A percentile compares a stretch with the other conserved stretches of the same genome.
These are phyloP conservation scores for Pelvicachromis taeniatus DNA, from an alignment of 2,113 vertebrate species.

Conservation along the genomic window DNA sequence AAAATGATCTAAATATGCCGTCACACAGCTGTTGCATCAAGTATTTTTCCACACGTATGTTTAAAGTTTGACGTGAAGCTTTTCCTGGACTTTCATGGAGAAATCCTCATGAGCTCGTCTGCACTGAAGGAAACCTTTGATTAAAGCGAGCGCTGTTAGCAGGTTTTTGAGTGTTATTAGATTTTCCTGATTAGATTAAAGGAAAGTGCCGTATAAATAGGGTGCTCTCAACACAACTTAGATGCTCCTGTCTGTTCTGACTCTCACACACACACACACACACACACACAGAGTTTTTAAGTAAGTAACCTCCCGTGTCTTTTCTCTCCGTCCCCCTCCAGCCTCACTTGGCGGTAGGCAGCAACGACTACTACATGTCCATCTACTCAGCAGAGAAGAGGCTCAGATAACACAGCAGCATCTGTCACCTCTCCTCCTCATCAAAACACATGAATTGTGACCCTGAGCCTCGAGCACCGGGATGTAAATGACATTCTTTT, in stretches of 20 bases:
- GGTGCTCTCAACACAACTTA: background rate
- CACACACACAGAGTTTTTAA: background rate
- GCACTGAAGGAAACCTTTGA: background rate
- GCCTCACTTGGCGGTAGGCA: conserved; percentile 96
- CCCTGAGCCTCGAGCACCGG: conserved; percentile 18
- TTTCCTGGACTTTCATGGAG: background rate
- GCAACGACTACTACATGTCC: conserved; percentile 99
- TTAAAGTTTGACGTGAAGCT: background rate
- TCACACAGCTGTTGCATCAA: background rate
- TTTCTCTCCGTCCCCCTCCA: conserved; percentile 44
- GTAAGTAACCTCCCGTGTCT: background rate
- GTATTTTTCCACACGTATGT: too few species aligned
- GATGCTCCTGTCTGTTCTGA: background rate
- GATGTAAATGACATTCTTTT: conserved; percentile 67
- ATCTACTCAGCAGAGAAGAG: conserved; percentile 98
- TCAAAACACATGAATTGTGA: conserved; percentile 32
- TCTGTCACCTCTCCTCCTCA: background rate
- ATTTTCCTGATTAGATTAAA: background rate
- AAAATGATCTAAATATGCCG: too few species aligned
- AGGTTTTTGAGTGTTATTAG: background rate
- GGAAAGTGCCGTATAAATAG: background rate
- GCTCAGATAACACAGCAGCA: conserved; percentile 83
- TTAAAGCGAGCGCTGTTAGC: background rate
- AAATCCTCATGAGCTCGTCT: background rate
- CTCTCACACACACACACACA: background rate